A percentile compares a stretch with the other conserved stretches of the same genome.
phyloP scores from a whole-genome alignment of 2,888 invertebrate genomes.

The Drosophila tripunctata region DNA sequence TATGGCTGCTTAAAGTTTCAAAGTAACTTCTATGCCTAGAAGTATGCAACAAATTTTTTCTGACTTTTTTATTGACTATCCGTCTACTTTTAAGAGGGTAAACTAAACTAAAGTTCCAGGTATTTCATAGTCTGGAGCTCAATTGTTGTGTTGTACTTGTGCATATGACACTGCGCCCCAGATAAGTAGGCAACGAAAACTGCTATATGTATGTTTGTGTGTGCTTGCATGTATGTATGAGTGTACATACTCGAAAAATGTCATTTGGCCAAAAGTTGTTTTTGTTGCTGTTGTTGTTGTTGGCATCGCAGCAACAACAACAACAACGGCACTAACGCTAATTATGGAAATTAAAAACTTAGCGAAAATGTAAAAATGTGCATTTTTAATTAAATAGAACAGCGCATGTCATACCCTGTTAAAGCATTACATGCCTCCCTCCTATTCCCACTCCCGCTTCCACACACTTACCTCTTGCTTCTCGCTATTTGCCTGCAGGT shows the following conservation, averaged over 20 bases:
- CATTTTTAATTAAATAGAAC: slow-evolving; percentile 78
- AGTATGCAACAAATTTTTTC: too few relatives aligned
- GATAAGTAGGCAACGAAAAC: slow-evolving; percentile 74
- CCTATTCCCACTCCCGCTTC: not conserved
- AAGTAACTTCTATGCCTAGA: too few relatives aligned
- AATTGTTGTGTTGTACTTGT: slow-evolving; percentile 9
- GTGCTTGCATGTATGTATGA: slow-evolving; percentile 27
- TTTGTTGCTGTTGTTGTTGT: slow-evolving; percentile 14
- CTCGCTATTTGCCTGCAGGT: slow-evolving; percentile 20
- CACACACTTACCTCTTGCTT: not conserved
- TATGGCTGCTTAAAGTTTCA: too few relatives aligned
- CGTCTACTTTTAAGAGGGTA: too few relatives aligned
- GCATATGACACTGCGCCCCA: slow-evolving; percentile 66
- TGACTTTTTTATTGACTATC: too few relatives aligned
- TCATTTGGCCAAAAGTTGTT: slow-evolving; percentile 43
- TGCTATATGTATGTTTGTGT: slow-evolving; percentile 11
- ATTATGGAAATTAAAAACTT: slow-evolving; percentile 80
- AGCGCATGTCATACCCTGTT: slow-evolving; percentile 26
- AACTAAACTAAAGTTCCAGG: too few relatives aligned
- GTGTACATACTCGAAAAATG: slow-evolving; percentile 47
- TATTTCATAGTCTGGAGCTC: too few relatives aligned
- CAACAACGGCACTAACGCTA: slow-evolving; percentile 57
- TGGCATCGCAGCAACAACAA: slow-evolving; percentile 2
- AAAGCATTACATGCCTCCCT: slow-evolving; percentile 13
- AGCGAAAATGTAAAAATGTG: slow-evolving; percentile 72